Base-by-base conservation (phyloP, 1,140 invertebrate species). In the Diabrotica undecimpunctata region DNA sequence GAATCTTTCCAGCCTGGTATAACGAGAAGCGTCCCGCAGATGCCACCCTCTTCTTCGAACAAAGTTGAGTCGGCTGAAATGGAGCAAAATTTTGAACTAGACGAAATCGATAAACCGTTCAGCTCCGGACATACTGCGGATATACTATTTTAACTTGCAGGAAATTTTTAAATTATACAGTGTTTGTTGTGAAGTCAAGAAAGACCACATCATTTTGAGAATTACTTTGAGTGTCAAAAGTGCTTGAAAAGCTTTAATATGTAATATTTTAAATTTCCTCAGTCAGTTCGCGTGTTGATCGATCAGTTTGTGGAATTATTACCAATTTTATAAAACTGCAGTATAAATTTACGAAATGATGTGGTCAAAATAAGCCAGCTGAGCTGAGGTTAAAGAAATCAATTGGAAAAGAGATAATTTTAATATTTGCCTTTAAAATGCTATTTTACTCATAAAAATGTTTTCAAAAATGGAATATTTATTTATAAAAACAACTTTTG, bases 1-100 rank as follows among this genome's bases (percentile, higher is more conserved):
- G 75, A 74, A 67, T 74, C 74, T 6, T 79, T 79, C 66, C 74
- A 78, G 62, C 65, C 75, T 9, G 77, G 77, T 7, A 64, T 79
- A 10, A 77, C 72, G 37, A 72, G 74, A 67, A 66, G 61, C 35
- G 54, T 64, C 10, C 61, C 56, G 37, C 70, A 56, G 52, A 55
- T 70, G 46, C 38, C 59, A 4, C 8, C n/a, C n/a, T 6, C 41
- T 41, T n/a, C 61, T 39, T 46, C 61, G 13, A 68, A 69, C 64
- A 52, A 58, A 38, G 62, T 61, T 50, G 61, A 35, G 2, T 53
- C 55, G 41, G 6, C 41, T 7, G 58, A 65, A 36, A 65, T 62
- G 39, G 70, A 64, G 10, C 50, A 51, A 3, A 38, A 65, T 3
- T 12, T 36, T 6, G 65, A 71, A 11, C 56, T 75, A n/a, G 66